phyloP scores from a whole-genome alignment of 2,888 invertebrate species.

The Polydrusus cervinus region DNA sequence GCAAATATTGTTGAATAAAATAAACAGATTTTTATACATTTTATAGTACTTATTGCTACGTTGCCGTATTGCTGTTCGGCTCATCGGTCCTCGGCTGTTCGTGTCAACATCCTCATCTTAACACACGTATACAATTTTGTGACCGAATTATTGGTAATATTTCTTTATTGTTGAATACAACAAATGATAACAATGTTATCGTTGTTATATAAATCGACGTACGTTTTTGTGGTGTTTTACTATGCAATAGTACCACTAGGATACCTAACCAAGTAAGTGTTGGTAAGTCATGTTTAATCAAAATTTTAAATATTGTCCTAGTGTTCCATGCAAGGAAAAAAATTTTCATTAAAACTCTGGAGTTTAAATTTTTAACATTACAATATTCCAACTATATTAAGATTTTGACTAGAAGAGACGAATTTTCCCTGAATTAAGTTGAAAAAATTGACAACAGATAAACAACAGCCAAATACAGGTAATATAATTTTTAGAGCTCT shows the following conservation, averaged over 20 bases:
- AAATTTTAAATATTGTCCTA: constrained; percentile 18
- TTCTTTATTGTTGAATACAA: constrained; percentile 36
- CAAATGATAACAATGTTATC: constrained; percentile 62
- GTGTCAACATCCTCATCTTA: constrained; percentile 8
- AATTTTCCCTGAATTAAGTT: no score
- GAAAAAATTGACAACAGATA: no score
- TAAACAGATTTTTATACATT: background rate
- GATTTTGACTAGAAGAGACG: no score
- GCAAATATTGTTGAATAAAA: background rate
- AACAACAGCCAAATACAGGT: no score
- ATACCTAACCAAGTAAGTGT: constrained; percentile 70
- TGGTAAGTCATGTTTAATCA: constrained; percentile 57
- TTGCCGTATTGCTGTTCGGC: background rate
- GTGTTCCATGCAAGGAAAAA: constrained; percentile 2
- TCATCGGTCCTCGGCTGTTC: no score
- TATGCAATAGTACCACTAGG: constrained; percentile 69
- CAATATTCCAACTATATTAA: background rate
- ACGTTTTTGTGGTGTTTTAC: constrained; percentile 66
- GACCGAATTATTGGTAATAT: constrained; percentile 29
- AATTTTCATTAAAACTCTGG: background rate
- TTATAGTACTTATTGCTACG: background rate
- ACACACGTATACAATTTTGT: constrained; percentile 53
- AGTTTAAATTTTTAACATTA: no score
- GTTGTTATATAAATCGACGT: constrained; percentile 66
- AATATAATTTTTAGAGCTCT: background rate